Percentiles rank a stretch among this genome's conserved stretches.
Evolutionary conservation across 2,113 vertebrate genomes (phyloP).

Genomic region (Pica pica): DNA sequence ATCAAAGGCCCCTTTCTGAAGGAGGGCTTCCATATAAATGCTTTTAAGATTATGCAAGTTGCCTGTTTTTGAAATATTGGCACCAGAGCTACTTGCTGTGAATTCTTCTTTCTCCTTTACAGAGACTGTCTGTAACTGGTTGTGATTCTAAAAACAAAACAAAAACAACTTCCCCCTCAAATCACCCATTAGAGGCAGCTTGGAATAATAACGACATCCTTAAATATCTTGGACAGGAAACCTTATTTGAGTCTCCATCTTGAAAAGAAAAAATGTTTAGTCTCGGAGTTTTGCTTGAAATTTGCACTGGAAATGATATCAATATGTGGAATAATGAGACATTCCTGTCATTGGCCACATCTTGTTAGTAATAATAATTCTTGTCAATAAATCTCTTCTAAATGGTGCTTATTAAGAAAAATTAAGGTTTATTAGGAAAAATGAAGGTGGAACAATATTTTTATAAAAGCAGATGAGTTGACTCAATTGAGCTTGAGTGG

Average conservation of each 20-base stretch:
- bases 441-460: rapidly evolving
- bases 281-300: background rate
- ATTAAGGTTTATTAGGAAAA: background rate
- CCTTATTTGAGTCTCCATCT: background rate
- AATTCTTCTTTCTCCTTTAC: background rate
- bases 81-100: background rate
- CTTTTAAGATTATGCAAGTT: background rate
- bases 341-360: background rate
- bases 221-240: background rate
- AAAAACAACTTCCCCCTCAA: background rate
- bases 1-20: background rate
- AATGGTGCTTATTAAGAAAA: background rate
- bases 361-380: background rate
- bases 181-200: background rate
- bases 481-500: background rate
- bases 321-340: background rate
- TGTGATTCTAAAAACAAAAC: background rate
- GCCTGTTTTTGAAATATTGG: background rate
- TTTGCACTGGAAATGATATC: background rate
- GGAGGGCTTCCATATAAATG: background rate
- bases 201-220: background rate
- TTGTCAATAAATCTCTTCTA: background rate
- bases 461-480: background rate
- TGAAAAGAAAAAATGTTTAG: background rate
- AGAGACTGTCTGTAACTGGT: background rate